Base-by-base conservation (phyloP, 2,113 vertebrate genomes). In the Polypterus senegalus region DNA sequence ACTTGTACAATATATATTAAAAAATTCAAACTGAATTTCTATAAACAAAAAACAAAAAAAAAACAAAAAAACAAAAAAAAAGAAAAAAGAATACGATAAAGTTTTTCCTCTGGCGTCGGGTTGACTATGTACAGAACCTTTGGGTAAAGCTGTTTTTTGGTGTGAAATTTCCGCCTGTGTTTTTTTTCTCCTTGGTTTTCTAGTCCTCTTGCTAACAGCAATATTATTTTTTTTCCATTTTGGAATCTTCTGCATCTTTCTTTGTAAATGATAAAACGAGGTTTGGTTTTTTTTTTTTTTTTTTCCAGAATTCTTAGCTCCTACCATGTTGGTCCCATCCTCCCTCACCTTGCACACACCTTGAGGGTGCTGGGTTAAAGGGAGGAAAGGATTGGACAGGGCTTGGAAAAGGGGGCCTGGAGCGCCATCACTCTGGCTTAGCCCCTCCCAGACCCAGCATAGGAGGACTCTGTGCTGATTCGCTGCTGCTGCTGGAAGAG, bases 61-160 rank as follows among this genome's bases (percentile, higher is more conserved):
- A 27, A 27, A 27, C 1, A 27, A 27, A 27, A 27, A 27, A 27
- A 27, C 1, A 27, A 27, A 27, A 2, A 27, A 27, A 27, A 27
- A 27, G 27, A 27, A 27, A 27, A 27, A 27, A 27, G 27, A 27
- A 27, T 27, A 27, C 27, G 27, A 27, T 27, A 27, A 27, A 27
- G 27, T 27, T 27, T 27, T 27, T 27, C 27, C 27, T 27, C 27
- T 27, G 27, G 27, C 27, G 27, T 27, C 27, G 27, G 80, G 79
- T 74, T 82, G 79, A 76, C 72, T 85, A 84, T 84, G 74, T 86
- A 86, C 84, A 86, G 72, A 77, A 86, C 86, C 81, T 83, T 85
- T 79, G 83, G 83, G 85, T 88, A 86, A 86, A 86, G 84, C 86
- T 86, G 84, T 86, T 88, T 84, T 88, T 87, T 88, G 83, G 84